These are phyloP conservation scores for Corythaeola cristata DNA, from an alignment of 2,113 vertebrate species.

Conservation along the genomic window DNA sequence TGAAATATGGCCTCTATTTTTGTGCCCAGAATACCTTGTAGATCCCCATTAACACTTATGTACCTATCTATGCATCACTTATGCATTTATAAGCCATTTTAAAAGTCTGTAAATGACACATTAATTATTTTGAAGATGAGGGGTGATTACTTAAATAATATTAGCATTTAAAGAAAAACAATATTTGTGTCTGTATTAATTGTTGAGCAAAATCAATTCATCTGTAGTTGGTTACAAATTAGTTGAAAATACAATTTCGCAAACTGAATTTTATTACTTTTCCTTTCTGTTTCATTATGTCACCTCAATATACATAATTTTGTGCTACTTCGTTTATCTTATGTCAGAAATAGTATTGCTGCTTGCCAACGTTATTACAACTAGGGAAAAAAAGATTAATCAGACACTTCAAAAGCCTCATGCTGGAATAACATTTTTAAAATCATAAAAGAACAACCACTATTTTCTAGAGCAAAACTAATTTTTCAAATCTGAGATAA, in stretches of 20 bases:
- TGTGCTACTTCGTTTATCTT: slow-evolving; percentile 32
- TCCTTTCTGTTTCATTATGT: neutral
- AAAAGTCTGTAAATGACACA: neutral
- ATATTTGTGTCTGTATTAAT: slow-evolving; percentile 34
- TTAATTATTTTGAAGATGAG: neutral
- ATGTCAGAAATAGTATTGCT: slow-evolving; percentile 32
- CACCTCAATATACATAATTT: slow-evolving; percentile 33
- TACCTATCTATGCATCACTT: neutral
- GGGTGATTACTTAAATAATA: neutral
- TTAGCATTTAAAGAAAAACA: slow-evolving; percentile 16
- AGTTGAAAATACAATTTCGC: slow-evolving; percentile 18
- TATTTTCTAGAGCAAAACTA: neutral
- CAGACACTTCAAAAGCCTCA: slow-evolving; percentile 11
- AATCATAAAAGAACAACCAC: neutral
- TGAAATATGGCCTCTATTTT: neutral
- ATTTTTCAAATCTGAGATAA: neutral
- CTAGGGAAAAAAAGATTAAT: slow-evolving; percentile 30
- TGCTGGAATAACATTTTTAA: slow-evolving; percentile 1
- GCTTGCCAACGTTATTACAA: neutral
- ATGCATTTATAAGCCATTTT: neutral
- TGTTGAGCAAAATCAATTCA: slow-evolving; percentile 5
- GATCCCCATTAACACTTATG: neutral
- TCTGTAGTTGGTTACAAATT: neutral
- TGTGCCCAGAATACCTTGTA: neutral
- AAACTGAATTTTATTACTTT: slow-evolving; percentile 16